phyloP scores from a whole-genome alignment of 92 coral and sea anemone genomes.

The Zoanthus gigantus region DNA sequence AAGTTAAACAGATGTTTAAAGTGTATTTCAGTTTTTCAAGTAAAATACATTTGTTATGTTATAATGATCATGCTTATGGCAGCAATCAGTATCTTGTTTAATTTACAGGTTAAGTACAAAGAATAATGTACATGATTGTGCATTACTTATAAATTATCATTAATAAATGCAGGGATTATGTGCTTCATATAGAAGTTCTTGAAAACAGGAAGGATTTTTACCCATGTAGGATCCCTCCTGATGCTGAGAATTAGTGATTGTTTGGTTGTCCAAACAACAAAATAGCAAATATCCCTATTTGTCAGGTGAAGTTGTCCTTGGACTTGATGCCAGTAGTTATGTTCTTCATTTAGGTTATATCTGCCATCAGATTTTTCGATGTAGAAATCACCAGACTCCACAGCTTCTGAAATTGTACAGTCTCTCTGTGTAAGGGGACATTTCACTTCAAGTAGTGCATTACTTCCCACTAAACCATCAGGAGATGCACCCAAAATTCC shows the following conservation, averaged over 20 bases:
- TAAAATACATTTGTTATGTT: constrained; percentile 1
- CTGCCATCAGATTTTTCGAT: constrained; percentile 10
- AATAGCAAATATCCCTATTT: constrained; percentile 58
- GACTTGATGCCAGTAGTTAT: constrained; percentile 63
- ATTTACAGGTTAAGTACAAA: neutral
- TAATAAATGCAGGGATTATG: constrained; percentile 1
- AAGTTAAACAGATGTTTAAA: constrained; percentile 4
- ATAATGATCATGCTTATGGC: neutral
- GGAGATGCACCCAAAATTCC: constrained; percentile 1
- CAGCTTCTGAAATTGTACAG: neutral
- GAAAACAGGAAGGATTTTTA: constrained; percentile 23
- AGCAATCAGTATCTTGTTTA: neutral
- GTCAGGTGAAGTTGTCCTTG: constrained; percentile 61
- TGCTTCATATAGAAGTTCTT: neutral
- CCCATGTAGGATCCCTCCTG: constrained; percentile 62
- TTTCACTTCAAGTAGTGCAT: constrained; percentile 1
- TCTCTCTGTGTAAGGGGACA: constrained; percentile 5
- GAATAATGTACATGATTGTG: neutral
- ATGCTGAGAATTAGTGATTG: constrained; percentile 43
- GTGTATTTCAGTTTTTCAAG: constrained; percentile 5
- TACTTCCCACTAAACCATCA: constrained; percentile 3
- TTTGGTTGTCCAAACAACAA: constrained; percentile 69
- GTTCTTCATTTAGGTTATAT: constrained; percentile 14
- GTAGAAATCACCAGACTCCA: neutral
- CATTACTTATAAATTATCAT: neutral